Evolutionary conservation across 2,888 invertebrate species (phyloP), one percentile per base, ranked within the genome.

Genomic region (Oegoconia quadripuncta): DNA sequence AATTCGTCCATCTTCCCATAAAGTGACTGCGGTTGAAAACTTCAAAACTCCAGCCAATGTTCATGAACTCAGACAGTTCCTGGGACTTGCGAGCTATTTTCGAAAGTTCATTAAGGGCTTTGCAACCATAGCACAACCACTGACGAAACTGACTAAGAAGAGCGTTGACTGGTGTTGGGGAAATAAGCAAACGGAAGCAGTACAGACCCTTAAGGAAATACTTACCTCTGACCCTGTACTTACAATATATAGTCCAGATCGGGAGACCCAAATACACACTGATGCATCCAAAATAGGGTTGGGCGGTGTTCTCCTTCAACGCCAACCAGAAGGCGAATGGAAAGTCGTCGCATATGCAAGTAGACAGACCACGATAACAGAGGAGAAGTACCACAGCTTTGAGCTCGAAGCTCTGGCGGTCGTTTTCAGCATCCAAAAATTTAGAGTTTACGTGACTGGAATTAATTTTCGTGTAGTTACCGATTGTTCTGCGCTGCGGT

Each of bases 341-440:
- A 39, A 38, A n/a, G 17, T 20, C 2, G 39, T 42, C 1, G 42
- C 39, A 2, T 42, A 43, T 25, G 41, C 37, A 7, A 46, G 46
- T 26, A 18, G 46, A 6, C 33, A 46, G 13, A 46, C 46, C 3
- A 37, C 37, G 1, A 9, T 34, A 0, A 35, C 39, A 1, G 44
- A 48, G 11, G 6, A 15, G 7, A 34, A 39, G 13, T 34, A 42
- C 5, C 47, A 47, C 17, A 37, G 37, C 8, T 40, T 34, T 13
- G 42, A 44, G n/a, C 17, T 43, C n/a, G 39, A 47, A n/a, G 37
- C 43, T 6, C 17, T 50, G 26, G 47, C 50, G 6, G 47, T 50
- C 1, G 42, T 45, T 1, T 17, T 45, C 16, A 41, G 42, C 11
- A 4, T 50, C 8, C 31, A 27, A 12, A 50, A 46, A 25, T 47